These are phyloP conservation scores for Poeciliopsis retropinna DNA, from an alignment of 2,113 vertebrate species.

Conservation along the genomic window DNA sequence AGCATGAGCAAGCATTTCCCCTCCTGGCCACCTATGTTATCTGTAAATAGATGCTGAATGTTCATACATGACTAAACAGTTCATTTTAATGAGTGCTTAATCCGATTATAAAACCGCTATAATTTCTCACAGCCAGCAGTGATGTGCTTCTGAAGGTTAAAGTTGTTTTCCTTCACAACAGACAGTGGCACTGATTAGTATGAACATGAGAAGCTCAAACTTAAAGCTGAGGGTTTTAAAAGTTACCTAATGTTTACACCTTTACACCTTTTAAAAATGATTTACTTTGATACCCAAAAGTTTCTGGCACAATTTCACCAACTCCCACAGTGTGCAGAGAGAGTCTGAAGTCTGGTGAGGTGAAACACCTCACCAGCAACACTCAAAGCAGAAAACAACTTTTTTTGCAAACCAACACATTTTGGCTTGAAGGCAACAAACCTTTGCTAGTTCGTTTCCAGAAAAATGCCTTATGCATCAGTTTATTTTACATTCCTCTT, in stretches of 20 bases:
- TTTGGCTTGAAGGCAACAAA: too few relatives aligned
- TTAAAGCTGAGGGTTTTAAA: neutral
- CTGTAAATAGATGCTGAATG: neutral
- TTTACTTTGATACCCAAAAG: too few relatives aligned
- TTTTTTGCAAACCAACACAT: too few relatives aligned
- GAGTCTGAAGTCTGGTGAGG: too few relatives aligned
- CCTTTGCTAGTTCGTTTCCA: too few relatives aligned
- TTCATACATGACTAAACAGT: neutral
- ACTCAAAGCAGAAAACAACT: too few relatives aligned
- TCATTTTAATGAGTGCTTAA: neutral
- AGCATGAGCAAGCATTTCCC: neutral
- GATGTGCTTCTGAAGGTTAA: neutral
- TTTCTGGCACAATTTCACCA: too few relatives aligned
- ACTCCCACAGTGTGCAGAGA: too few relatives aligned
- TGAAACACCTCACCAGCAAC: too few relatives aligned
- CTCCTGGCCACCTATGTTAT: neutral
- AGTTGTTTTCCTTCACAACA: neutral
- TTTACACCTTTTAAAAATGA: neutral
- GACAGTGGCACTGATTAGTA: neutral
- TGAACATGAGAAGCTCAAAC: neutral
- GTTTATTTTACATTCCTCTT: neutral
- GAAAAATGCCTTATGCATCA: too few relatives aligned
- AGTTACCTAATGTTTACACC: neutral
- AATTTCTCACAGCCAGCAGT: neutral
- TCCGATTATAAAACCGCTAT: neutral